Conservation (phyloP, 2,888 invertebrate genomes). For the Thymelicus lineola region DNA sequence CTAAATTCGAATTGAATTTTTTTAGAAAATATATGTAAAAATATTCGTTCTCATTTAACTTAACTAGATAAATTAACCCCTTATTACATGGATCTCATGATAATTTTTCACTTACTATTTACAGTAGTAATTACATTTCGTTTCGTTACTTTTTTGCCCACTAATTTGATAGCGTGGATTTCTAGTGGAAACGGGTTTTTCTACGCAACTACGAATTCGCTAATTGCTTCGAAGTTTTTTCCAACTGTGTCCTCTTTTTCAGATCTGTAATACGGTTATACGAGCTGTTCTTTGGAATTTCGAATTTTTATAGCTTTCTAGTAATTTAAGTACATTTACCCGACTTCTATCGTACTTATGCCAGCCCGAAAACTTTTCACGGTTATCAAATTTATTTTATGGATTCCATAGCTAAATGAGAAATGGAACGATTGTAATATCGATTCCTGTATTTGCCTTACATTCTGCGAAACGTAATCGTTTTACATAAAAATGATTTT, state of each 20-base stretch:
- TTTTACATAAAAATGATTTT: too few relatives aligned
- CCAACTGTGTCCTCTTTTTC: slow-evolving; percentile 24
- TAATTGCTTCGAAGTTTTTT: slow-evolving; percentile 34
- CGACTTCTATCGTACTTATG: not conserved
- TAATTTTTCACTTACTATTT: slow-evolving; percentile 31
- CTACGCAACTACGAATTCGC: slow-evolving; percentile 37
- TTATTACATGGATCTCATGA: not conserved
- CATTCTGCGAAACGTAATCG: too few relatives aligned
- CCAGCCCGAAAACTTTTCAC: too few relatives aligned
- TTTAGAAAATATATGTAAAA: too few relatives aligned
- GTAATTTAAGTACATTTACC: not conserved
- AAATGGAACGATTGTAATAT: too few relatives aligned
- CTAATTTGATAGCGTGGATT: slow-evolving; percentile 35
- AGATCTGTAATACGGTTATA: slow-evolving; percentile 8
- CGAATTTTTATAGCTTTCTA: not conserved
- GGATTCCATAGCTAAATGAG: too few relatives aligned
- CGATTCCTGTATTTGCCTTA: too few relatives aligned
- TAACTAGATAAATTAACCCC: not conserved
- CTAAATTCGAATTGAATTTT: too few relatives aligned
- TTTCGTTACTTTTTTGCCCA: slow-evolving; percentile 22
- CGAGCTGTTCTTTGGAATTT: slow-evolving; percentile 7
- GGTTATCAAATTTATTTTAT: too few relatives aligned
- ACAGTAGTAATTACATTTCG: slow-evolving; percentile 25
- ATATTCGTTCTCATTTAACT: too few relatives aligned
- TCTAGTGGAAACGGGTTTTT: slow-evolving; percentile 28